phyloP scores from a whole-genome alignment of 2,113 vertebrate genomes.

The Echinops telfairi region DNA sequence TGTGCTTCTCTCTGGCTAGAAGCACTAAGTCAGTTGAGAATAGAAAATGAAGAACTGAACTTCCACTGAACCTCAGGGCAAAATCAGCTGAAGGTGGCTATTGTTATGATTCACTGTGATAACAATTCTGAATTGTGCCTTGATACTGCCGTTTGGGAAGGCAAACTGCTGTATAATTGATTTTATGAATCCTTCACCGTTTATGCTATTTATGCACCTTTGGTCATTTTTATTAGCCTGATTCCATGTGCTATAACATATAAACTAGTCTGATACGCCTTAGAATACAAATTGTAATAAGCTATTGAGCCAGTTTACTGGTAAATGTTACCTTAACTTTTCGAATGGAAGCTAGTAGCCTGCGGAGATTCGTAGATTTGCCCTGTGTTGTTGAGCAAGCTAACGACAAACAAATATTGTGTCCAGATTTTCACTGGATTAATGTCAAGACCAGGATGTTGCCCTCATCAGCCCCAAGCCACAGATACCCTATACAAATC shows the following conservation, averaged over 20 bases:
- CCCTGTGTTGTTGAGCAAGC: not conserved
- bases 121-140: not conserved
- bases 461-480: no score
- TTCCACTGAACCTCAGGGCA: slow-evolving; percentile 36
- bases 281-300: slow-evolving; percentile 47
- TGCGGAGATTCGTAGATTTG: not conserved
- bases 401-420: not conserved
- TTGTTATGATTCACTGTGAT: slow-evolving; percentile 26
- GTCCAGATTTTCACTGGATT: not conserved
- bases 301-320: slow-evolving; percentile 27
- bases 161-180: slow-evolving; percentile 60
- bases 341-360: not conserved
- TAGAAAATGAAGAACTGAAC: slow-evolving; percentile 11
- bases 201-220: slow-evolving; percentile 9
- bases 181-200: slow-evolving; percentile 46
- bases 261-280: slow-evolving; percentile 42
- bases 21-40: slow-evolving; percentile 22
- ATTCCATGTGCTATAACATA: slow-evolving; percentile 45
- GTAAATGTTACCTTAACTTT: slow-evolving; percentile 19
- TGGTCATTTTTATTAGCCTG: slow-evolving; percentile 45
- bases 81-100: not conserved
- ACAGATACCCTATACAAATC: not conserved
- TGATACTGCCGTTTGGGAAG: slow-evolving; percentile 45
- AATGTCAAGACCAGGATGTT: not conserved
- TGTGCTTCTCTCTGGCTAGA: not conserved